Percentiles rank a stretch among this genome's conserved stretches.
Conservation (phyloP, 2,797 vertebrate genomes). For the Champsocephalus gunnari region DNA sequence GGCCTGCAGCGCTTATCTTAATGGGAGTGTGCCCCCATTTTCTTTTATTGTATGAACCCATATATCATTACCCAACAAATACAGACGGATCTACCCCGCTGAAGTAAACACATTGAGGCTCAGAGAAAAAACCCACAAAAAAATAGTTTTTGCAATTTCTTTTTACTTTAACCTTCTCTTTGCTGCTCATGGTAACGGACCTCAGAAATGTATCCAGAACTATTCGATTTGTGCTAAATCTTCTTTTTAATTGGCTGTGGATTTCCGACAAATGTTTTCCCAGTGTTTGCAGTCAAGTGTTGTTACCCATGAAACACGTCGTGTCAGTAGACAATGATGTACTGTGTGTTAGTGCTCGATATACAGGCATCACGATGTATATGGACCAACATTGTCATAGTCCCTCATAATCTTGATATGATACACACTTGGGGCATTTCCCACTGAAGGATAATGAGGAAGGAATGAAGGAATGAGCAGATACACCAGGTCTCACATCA, state of each 20-base stretch:
- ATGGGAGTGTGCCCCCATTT: conserved; percentile 78
- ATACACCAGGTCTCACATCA: too few relatives aligned
- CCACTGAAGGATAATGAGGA: neutral
- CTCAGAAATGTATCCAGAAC: conserved; percentile 34
- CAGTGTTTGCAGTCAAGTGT: conserved; percentile 31
- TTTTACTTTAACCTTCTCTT: conserved; percentile 55
- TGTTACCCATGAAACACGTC: conserved; percentile 33
- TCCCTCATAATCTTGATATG: conserved; percentile 22
- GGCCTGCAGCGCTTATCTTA: conserved; percentile 79
- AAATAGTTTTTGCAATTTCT: conserved; percentile 62
- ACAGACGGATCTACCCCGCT: conserved; percentile 60
- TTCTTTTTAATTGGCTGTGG: conserved; percentile 39
- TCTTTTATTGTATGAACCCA: conserved; percentile 77
- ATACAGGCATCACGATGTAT: conserved; percentile 19
- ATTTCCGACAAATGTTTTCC: conserved; percentile 31
- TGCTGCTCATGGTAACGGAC: conserved; percentile 17
- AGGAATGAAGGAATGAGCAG: too few relatives aligned
- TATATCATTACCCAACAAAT: conserved; percentile 82
- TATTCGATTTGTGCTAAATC: conserved; percentile 46
- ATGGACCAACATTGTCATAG: conserved; percentile 11
- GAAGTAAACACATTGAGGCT: conserved; percentile 63
- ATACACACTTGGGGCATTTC: conserved; percentile 16
- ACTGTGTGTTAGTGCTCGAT: conserved; percentile 13
- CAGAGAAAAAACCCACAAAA: conserved; percentile 6
- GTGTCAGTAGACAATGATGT: conserved; percentile 28